phyloP scores from a whole-genome alignment of 2,888 invertebrate genomes.

The Heliconius hortense region DNA sequence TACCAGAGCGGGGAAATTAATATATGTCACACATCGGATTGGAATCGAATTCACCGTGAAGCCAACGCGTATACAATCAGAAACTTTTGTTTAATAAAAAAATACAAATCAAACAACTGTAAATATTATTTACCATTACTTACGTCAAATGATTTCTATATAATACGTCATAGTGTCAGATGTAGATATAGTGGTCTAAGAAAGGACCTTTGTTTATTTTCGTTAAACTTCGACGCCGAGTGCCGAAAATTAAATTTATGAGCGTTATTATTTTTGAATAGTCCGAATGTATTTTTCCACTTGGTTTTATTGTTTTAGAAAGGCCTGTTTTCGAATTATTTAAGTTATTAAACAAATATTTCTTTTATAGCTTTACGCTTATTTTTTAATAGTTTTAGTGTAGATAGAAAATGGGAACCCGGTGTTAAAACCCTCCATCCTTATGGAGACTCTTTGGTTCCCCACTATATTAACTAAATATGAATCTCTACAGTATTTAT shows the following conservation, averaged over 20 bases:
- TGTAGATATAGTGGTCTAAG: not conserved
- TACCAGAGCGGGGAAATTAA: not conserved
- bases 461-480: too few relatives aligned
- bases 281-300: conserved; percentile 2
- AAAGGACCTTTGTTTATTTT: conserved; percentile 11
- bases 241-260: not conserved
- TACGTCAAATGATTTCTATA: not conserved
- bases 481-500: too few relatives aligned
- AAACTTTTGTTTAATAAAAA: not conserved
- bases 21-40: not conserved
- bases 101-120: not conserved
- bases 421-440: too few relatives aligned
- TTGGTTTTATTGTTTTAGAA: not conserved
- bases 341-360: not conserved
- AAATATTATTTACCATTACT: not conserved
- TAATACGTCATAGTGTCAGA: not conserved
- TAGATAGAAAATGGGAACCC: too few relatives aligned
- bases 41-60: not conserved
- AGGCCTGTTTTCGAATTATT: not conserved
- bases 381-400: too few relatives aligned
- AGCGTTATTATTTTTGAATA: not conserved
- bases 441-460: too few relatives aligned
- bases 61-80: conserved; percentile 1
- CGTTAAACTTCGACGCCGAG: not conserved
- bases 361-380: not conserved